Percentiles rank a stretch among this genome's conserved stretches.
phyloP scores from a whole-genome alignment of 2,888 invertebrate species.

The Epirrita christyi region DNA sequence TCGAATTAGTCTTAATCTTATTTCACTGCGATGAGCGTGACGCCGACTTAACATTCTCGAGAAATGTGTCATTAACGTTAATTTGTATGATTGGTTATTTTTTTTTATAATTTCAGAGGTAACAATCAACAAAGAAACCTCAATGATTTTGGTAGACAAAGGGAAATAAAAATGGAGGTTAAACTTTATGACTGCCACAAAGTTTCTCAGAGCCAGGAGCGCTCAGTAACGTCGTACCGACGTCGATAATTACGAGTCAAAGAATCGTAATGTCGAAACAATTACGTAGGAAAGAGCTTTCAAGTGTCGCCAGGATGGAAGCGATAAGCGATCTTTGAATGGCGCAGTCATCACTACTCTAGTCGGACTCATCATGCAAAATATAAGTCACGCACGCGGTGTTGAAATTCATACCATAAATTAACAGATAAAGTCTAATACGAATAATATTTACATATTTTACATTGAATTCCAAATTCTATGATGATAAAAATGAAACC shows the following conservation, averaged over 20 bases:
- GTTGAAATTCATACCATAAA: too few relatives aligned
- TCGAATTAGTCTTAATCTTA: conserved; percentile 82
- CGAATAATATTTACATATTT: too few relatives aligned
- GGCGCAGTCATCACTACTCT: too few relatives aligned
- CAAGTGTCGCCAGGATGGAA: conserved; percentile 23
- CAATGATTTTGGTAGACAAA: conserved; percentile 42
- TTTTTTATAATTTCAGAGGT: conserved; percentile 56
- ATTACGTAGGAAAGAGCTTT: conserved; percentile 57
- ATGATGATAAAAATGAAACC: too few relatives aligned
- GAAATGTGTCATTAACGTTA: conserved; percentile 82
- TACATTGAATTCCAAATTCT: too few relatives aligned
- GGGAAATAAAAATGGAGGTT: conserved; percentile 46
- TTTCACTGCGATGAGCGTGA: conserved; percentile 79
- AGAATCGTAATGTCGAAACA: conserved; percentile 65
- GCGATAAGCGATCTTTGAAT: conserved; percentile 16
- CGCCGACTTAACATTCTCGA: conserved; percentile 69
- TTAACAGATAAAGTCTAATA: too few relatives aligned
- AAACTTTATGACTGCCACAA: conserved; percentile 53
- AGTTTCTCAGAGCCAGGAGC: conserved; percentile 49
- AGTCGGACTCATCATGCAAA: not conserved
- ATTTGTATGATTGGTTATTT: conserved; percentile 73
- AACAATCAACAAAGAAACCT: conserved; percentile 51
- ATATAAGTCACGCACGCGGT: not conserved
- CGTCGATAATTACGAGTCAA: conserved; percentile 62
- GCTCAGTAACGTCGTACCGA: conserved; percentile 57